phyloP scores from a whole-genome alignment of 2,888 invertebrate genomes.

The Noctua janthe region DNA sequence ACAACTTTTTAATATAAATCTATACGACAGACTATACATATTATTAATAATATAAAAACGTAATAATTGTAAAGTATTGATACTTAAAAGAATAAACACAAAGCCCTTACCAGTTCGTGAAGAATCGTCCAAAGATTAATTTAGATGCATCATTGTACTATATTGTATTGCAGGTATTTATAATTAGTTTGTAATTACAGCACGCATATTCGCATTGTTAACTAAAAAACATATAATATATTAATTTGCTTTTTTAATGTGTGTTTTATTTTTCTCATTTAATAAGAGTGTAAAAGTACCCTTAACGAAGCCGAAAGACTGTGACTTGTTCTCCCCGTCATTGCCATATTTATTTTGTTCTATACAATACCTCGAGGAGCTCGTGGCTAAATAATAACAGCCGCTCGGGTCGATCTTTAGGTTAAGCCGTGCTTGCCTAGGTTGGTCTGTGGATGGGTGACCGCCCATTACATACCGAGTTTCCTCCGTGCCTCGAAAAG shows the following conservation, averaged over 20 bases:
- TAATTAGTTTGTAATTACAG: slow-evolving; percentile 73
- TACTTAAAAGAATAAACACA: slow-evolving; percentile 64
- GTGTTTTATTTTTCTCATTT: slow-evolving; percentile 64
- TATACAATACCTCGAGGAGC: too few species aligned
- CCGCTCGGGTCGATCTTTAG: too few species aligned
- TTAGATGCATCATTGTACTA: slow-evolving; percentile 75
- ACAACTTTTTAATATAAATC: slow-evolving; percentile 34
- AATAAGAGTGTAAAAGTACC: background rate
- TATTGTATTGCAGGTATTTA: slow-evolving; percentile 72
- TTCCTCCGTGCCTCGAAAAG: too few species aligned
- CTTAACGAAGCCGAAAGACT: too few species aligned
- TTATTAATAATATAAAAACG: slow-evolving; percentile 33
- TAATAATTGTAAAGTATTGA: slow-evolving; percentile 55
- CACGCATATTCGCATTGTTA: slow-evolving; percentile 78
- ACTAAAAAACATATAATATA: slow-evolving; percentile 72
- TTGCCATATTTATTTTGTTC: too few species aligned
- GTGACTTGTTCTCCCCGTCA: too few species aligned
- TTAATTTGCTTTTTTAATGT: slow-evolving; percentile 75
- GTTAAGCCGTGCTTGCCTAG: too few species aligned
- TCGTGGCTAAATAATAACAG: too few species aligned
- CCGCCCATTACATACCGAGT: too few species aligned
- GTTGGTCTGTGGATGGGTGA: too few species aligned
- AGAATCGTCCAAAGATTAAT: slow-evolving; percentile 86
- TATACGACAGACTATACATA: slow-evolving; percentile 36
- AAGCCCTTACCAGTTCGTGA: slow-evolving; percentile 88